phyloP scores from a whole-genome alignment of 23 tunicate genomes.

The Halocynthia roretzi region DNA sequence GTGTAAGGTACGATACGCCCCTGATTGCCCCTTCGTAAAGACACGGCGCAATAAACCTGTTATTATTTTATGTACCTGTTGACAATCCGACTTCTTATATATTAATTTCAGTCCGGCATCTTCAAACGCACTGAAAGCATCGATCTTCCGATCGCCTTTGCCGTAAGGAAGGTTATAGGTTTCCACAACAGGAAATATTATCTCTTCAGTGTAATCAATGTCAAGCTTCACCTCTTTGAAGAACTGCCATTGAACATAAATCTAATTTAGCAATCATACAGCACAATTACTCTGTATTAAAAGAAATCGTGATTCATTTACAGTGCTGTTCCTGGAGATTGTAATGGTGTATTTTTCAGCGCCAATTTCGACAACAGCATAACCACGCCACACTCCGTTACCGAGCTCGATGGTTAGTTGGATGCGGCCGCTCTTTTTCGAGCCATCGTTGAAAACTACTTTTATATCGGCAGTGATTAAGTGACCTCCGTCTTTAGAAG shows the following conservation, averaged over 20 bases:
- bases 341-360: background rate
- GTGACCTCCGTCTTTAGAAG: constrained; percentile 2
- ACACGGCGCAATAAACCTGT: too few relatives aligned
- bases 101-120: constrained; percentile 54
- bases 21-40: too few relatives aligned
- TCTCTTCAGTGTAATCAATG: constrained; percentile 55
- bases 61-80: constrained; percentile 20
- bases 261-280: background rate
- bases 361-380: constrained; percentile 10
- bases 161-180: constrained; percentile 13
- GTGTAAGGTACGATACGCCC: too few relatives aligned
- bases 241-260: constrained; percentile 10
- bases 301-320: background rate
- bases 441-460: constrained; percentile 39
- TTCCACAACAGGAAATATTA: constrained; percentile 43
- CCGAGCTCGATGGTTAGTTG: constrained; percentile 11
- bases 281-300: background rate
- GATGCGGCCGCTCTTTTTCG: constrained; percentile 22
- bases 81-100: constrained; percentile 17
- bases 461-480: constrained; percentile 21
- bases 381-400: constrained; percentile 36
- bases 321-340: background rate
- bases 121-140: constrained; percentile 45
- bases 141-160: constrained; percentile 24
- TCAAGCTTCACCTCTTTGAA: constrained; percentile 44